Conservation (phyloP, 2,888 invertebrate genomes). For the Coremacera marginata region DNA sequence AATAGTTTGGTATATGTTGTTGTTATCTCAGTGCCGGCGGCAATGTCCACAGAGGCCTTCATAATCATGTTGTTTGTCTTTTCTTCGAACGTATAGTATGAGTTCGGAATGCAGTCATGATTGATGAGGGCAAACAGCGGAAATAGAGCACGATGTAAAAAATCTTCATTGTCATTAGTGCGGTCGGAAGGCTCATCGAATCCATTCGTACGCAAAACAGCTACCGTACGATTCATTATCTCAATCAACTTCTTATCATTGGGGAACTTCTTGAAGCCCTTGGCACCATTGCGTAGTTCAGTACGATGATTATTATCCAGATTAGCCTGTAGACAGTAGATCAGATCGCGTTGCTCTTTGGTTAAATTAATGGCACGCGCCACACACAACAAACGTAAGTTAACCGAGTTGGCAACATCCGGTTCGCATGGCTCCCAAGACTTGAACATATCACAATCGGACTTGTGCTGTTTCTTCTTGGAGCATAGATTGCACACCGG, state of each 20-base stretch:
- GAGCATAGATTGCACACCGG: conserved; percentile 79
- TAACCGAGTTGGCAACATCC: conserved; percentile 63
- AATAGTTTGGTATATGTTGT: conserved; percentile 80
- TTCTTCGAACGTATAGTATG: conserved; percentile 76
- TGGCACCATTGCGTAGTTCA: conserved; percentile 63
- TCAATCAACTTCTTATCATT: conserved; percentile 63
- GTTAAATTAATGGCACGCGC: conserved; percentile 64
- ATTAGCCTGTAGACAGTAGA: conserved; percentile 66
- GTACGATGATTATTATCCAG: conserved; percentile 65
- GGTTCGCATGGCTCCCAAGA: conserved; percentile 72
- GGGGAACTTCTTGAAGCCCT: conserved; percentile 65
- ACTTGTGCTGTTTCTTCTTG: conserved; percentile 72
- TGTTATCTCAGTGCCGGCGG: conserved; percentile 77
- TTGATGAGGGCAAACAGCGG: conserved; percentile 78
- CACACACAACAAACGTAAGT: conserved; percentile 62
- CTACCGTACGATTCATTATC: conserved; percentile 66
- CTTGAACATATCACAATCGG: conserved; percentile 76
- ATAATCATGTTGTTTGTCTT: conserved; percentile 74
- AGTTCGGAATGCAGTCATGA: conserved; percentile 81
- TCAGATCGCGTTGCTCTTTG: conserved; percentile 63
- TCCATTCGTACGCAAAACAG: conserved; percentile 67
- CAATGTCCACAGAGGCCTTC: conserved; percentile 73
- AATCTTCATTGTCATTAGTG: conserved; percentile 61
- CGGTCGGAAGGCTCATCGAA: conserved; percentile 65
- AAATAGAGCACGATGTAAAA: conserved; percentile 75